phyloP scores from a whole-genome alignment of 1,140 invertebrate genomes.

The Temnothorax curvispinosus region DNA sequence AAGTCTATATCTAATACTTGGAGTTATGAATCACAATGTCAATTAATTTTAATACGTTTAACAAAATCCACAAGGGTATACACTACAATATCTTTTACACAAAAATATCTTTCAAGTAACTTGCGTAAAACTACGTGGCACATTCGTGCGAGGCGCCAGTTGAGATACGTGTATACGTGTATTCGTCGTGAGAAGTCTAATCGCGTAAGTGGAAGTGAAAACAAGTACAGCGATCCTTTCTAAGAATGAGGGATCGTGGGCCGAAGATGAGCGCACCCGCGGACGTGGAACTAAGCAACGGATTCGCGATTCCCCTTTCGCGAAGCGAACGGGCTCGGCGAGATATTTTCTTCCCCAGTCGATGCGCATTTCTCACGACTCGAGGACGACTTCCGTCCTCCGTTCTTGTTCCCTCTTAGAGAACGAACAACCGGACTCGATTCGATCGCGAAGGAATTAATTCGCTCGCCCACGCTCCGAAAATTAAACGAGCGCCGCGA shows the following conservation, averaged over 20 bases:
- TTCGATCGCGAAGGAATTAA: constrained; percentile 65
- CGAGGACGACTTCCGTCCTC: constrained; percentile 62
- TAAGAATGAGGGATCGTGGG: constrained; percentile 71
- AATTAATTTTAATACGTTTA: background rate
- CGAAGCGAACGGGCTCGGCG: constrained; percentile 4
- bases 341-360: constrained; percentile 18
- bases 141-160: constrained; percentile 37
- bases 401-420: constrained; percentile 34
- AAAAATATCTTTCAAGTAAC: background rate
- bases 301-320: constrained; percentile 30
- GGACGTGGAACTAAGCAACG: constrained; percentile 60
- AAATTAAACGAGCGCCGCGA: constrained; percentile 32
- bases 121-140: background rate
- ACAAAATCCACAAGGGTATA: background rate
- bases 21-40: background rate
- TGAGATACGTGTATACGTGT: constrained; percentile 45
- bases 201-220: constrained; percentile 85
- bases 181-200: constrained; percentile 76
- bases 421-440: constrained; percentile 22
- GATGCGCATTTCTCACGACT: constrained; percentile 74
- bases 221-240: constrained; percentile 80
- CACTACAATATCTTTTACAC: background rate
- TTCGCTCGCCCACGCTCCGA: constrained; percentile 46
- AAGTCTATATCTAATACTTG: background rate
- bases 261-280: constrained; percentile 52